phyloP scores from a whole-genome alignment of 2,113 vertebrate genomes.

The Procavia capensis region DNA sequence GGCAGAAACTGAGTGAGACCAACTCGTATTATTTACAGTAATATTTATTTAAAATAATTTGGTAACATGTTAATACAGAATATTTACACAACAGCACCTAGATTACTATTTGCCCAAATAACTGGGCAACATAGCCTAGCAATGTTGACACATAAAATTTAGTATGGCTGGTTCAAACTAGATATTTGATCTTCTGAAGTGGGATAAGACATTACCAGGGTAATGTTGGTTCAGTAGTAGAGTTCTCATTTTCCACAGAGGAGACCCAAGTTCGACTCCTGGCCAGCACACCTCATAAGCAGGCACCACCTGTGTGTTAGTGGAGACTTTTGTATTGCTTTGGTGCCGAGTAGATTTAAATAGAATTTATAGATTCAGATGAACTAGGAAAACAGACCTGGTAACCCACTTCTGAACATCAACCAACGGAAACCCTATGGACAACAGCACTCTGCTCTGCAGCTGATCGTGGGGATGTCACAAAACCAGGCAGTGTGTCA shows the following conservation, averaged over 20 bases:
- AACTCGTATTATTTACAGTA: too few species aligned
- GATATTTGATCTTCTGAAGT: not conserved
- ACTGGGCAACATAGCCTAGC: not conserved
- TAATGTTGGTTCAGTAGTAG: not conserved
- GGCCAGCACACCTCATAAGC: too few species aligned
- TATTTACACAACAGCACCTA: not conserved
- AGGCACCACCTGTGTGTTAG: too few species aligned
- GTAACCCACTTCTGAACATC: too few species aligned
- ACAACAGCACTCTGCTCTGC: not conserved
- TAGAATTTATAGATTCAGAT: too few species aligned
- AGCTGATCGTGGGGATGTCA: not conserved
- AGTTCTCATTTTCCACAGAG: not conserved
- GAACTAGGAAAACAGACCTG: too few species aligned
- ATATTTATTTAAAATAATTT: too few species aligned
- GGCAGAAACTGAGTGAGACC: too few species aligned
- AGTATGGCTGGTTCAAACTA: not conserved
- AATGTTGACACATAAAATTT: not conserved
- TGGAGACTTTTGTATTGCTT: too few species aligned
- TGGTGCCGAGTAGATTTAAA: too few species aligned
- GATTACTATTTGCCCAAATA: not conserved
- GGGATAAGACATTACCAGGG: not conserved
- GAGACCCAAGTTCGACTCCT: not conserved
- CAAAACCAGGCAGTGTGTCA: not conserved
- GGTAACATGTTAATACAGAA: not conserved
- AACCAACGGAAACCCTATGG: too few species aligned